Evolutionary conservation across 1,140 invertebrate genomes (phyloP).

Genomic region (Hypothenemus hampei): DNA sequence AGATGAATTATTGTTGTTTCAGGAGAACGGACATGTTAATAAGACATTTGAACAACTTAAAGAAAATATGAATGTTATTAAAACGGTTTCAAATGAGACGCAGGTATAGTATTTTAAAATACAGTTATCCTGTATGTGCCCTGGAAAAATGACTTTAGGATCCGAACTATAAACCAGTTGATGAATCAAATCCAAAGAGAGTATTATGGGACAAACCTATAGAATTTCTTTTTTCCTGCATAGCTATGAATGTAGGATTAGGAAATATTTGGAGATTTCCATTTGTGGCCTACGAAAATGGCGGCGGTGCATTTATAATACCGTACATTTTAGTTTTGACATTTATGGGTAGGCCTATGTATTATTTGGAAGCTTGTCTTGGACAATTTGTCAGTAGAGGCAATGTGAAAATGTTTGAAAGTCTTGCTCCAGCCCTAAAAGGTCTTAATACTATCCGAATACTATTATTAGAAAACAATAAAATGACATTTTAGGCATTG

Average conservation of each 20-base stretch:
- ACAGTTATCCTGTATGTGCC: no score
- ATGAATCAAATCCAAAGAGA: conserved; percentile 42
- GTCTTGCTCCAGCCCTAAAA: conserved; percentile 57
- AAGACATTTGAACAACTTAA: neutral
- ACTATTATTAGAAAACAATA: neutral
- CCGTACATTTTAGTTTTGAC: conserved; percentile 81
- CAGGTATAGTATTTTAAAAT: no score
- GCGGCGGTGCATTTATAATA: conserved; percentile 78
- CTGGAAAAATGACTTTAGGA: neutral
- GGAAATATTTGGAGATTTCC: conserved; percentile 88
- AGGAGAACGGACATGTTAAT: conserved; percentile 10
- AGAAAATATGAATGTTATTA: no score
- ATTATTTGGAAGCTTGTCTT: conserved; percentile 82
- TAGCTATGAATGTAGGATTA: conserved; percentile 84
- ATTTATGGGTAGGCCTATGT: conserved; percentile 81
- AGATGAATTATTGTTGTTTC: no score
- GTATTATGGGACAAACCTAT: conserved; percentile 76
- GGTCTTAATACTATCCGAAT: conserved; percentile 45
- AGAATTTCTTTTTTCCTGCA: conserved; percentile 85
- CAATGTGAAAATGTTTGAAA: conserved; percentile 60
- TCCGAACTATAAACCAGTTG: neutral
- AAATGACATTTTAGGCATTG: conserved; percentile 64
- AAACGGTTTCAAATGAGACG: no score
- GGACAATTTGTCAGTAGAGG: conserved; percentile 73
- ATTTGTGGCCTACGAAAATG: conserved; percentile 77